Conservation (phyloP, 2,113 vertebrate genomes). For the Gracilinanus agilis region DNA sequence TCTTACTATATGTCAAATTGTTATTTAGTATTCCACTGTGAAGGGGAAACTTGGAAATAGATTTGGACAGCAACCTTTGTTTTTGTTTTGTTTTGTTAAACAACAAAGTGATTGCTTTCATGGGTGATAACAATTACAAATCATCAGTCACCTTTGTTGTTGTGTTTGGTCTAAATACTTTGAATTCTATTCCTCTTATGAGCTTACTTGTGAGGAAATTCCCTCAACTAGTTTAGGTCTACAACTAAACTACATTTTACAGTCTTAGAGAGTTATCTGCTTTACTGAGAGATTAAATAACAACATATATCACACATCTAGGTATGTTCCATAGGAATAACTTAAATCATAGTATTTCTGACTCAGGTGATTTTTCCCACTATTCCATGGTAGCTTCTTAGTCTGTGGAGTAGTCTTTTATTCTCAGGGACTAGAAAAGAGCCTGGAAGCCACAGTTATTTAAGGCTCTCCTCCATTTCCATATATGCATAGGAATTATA, state of each 20-base stretch:
- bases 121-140: no score
- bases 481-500: background rate
- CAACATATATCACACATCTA: background rate
- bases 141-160: no score
- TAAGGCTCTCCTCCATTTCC: background rate
- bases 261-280: background rate
- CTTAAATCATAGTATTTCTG: background rate
- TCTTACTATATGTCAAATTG: background rate
- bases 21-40: slow-evolving; percentile 20
- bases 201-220: background rate
- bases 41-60: background rate
- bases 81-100: no score
- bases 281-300: background rate
- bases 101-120: no score
- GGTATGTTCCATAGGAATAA: background rate
- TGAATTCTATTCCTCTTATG: no score
- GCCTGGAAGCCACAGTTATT: background rate
- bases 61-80: background rate
- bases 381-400: background rate
- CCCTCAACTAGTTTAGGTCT: background rate
- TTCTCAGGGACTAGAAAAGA: background rate
- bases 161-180: no score
- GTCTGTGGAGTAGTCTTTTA: background rate
- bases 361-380: background rate
- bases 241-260: background rate